These are phyloP conservation scores for Rafetus swinhoei DNA, from an alignment of 2,113 vertebrate genomes.

Conservation along the genomic window DNA sequence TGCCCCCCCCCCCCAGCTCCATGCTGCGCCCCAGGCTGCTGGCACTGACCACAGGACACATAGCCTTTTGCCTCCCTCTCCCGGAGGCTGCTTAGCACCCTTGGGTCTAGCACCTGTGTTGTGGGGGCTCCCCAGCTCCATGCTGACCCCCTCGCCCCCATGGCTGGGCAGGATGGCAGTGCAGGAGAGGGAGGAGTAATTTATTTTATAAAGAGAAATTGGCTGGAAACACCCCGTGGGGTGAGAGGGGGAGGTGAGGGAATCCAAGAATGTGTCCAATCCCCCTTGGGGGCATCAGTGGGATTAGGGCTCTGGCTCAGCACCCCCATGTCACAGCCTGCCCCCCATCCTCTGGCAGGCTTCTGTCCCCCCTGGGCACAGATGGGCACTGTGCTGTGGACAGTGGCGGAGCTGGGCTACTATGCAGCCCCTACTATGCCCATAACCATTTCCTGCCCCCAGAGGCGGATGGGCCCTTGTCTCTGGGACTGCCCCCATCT, in stretches of 20 bases:
- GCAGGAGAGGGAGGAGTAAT: too few relatives aligned
- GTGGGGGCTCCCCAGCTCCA: too few relatives aligned
- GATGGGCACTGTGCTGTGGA: background rate
- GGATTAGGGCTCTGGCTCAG: too few relatives aligned
- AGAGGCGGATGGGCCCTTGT: background rate
- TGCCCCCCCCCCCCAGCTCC: background rate
- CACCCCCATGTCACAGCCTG: too few relatives aligned
- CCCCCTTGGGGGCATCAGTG: background rate
- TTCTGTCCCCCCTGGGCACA: background rate
- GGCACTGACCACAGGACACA: constrained; percentile 25
- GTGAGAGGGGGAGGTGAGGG: too few relatives aligned
- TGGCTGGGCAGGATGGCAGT: background rate
- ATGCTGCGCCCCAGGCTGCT: constrained; percentile 52
- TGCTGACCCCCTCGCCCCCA: too few relatives aligned
- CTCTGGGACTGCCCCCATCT: background rate
- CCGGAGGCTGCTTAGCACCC: too few relatives aligned
- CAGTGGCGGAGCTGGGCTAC: background rate
- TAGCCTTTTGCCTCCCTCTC: background rate
- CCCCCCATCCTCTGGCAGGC: too few relatives aligned
- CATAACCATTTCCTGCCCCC: background rate
- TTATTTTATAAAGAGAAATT: background rate
- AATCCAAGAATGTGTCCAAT: background rate
- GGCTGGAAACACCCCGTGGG: background rate
- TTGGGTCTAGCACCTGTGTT: too few relatives aligned
- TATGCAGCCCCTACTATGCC: background rate